A percentile compares a stretch with the other conserved stretches of the same genome.
Conservation (phyloP, 1,140 invertebrate species). For the Drosophila lowei region DNA sequence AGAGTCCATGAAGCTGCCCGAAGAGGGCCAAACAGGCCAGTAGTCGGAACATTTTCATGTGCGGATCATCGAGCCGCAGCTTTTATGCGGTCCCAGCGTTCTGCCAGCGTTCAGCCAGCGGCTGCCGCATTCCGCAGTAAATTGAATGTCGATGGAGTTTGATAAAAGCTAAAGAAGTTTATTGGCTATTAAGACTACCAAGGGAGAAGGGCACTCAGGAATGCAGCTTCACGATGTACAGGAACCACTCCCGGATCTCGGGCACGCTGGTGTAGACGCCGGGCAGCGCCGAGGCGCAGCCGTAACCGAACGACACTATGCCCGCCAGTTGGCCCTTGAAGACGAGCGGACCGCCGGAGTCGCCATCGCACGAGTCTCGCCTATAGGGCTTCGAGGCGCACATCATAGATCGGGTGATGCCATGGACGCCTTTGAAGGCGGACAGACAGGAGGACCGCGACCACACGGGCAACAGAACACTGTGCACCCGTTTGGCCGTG, state of each 20-base stretch:
- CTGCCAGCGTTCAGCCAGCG: too few relatives aligned
- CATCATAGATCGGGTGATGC: conserved; percentile 53
- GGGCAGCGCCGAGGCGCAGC: conserved; percentile 48
- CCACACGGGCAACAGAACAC: conserved; percentile 56
- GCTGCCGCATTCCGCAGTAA: conserved; percentile 53
- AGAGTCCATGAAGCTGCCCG: not conserved
- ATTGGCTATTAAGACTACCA: conserved; percentile 25
- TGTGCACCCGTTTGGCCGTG: conserved; percentile 48
- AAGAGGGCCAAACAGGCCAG: conserved; percentile 12
- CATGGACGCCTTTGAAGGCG: conserved; percentile 34
- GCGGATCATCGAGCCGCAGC: too few relatives aligned
- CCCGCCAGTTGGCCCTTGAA: conserved; percentile 46
- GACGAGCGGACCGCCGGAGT: conserved; percentile 65
- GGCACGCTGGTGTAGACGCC: conserved; percentile 67
- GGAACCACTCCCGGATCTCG: conserved; percentile 49
- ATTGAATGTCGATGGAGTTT: conserved; percentile 42
- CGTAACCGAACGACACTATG: conserved; percentile 58
- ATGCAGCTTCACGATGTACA: conserved; percentile 19
- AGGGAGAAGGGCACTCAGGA: conserved; percentile 13
- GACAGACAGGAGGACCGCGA: conserved; percentile 36
- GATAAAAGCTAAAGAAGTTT: conserved; percentile 35
- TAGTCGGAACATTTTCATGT: conserved; percentile 18
- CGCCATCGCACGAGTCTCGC: conserved; percentile 63
- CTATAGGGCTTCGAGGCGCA: conserved; percentile 41
- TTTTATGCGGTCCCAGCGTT: not conserved